Evolutionary conservation across 2,888 invertebrate species (phyloP).

Genomic region (Rhorus exstirpatorius): DNA sequence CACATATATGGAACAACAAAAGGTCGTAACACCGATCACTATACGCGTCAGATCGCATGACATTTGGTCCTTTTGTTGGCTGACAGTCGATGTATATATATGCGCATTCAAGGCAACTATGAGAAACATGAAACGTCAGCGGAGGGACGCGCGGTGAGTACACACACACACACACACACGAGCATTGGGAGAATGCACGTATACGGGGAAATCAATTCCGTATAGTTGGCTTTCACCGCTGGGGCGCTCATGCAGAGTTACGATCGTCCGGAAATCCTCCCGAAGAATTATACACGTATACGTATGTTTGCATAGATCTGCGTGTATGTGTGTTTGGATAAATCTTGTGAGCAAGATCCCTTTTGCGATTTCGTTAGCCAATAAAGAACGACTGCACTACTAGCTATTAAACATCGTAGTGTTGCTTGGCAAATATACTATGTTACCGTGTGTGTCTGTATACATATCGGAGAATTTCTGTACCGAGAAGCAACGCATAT

Average conservation of each 20-base stretch:
- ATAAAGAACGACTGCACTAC: conserved; percentile 66
- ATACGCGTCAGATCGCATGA: background rate
- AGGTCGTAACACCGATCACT: background rate
- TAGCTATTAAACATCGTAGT: conserved; percentile 61
- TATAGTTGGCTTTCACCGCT: conserved; percentile 77
- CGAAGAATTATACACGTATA: conserved; percentile 52
- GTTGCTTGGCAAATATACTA: conserved; percentile 20
- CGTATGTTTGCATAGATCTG: background rate
- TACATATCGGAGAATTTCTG: conserved; percentile 47
- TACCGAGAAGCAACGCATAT: conserved; percentile 58
- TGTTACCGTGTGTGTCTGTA: conserved; percentile 31
- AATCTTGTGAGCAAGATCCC: conserved; percentile 65
- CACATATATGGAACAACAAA: background rate
- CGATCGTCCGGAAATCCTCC: conserved; percentile 78
- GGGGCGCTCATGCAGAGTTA: conserved; percentile 69
- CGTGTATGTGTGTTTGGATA: conserved; percentile 15
- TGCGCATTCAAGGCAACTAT: conserved; percentile 20
- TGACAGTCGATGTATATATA: background rate
- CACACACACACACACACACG: background rate
- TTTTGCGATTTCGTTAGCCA: conserved; percentile 68
- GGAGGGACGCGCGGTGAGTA: conserved; percentile 45
- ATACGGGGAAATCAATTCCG: conserved; percentile 80
- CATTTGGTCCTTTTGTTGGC: background rate
- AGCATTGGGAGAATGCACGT: conserved; percentile 48
- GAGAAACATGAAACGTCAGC: conserved; percentile 61